Evolutionary conservation across 2,113 vertebrate genomes (phyloP), one percentile per base, ranked within the genome.

Genomic region (Pelusios castaneus): DNA sequence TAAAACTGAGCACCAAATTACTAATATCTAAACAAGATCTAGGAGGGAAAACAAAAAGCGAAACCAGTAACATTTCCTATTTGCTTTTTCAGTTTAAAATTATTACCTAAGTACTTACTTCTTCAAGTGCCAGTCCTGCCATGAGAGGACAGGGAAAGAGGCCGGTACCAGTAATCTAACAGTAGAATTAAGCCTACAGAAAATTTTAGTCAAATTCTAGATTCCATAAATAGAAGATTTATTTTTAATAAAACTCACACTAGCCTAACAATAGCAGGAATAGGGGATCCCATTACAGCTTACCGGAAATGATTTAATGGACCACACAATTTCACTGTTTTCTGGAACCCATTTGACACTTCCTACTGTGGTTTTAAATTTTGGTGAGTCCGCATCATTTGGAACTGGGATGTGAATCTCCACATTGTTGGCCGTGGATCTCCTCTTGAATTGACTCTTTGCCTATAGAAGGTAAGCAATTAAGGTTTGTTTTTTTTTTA

Each of bases 391-490:
- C 0, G 99, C 99, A 1, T 99, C 99, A 0, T 99, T 99, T 85
- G 99, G 99, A 60, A 99, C 99, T 0, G 99, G 99, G 97, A 99
- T 99, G 98, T 99, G 99, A 97, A 99, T 99, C 97, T 99, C 99
- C 97, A 99, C 99, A 0, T 99, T 99, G 98, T 99, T 99, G 97
- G 99, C 99, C 0, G 99, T 99, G 21, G 99, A 99, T 49, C 99
- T 97, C 47, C 99, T 98, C 84, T 99, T 99, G 95, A 99, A 99
- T 27, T 99, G 99, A 96, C 99, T 99, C 97, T 99, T 99, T 3
- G 99, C 99, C 99, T 99, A 55, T 73, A 54, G 85, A 80, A 25
- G 5, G 63, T 31, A 10, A 17, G 47, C 4, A 38, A 0, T 34
- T 14, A 43, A 60, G 8, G 24, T 56, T 13, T 13, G 6, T n/a